Evolutionary conservation across 2,888 invertebrate genomes (phyloP), one percentile per base, ranked within the genome.

Genomic region (Microplitis manilae): DNA sequence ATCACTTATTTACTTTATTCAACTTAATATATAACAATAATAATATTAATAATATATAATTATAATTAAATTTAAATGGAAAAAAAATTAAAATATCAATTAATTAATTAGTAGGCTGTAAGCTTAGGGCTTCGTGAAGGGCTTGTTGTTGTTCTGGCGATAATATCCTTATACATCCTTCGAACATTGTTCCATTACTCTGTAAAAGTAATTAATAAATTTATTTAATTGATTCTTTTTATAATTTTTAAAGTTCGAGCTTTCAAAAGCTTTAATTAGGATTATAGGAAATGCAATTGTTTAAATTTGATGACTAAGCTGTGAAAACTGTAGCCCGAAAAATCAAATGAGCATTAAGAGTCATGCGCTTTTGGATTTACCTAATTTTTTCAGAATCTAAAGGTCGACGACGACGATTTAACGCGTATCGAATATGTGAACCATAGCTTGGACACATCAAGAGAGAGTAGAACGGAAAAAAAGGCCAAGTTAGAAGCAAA

Each of bases 81-180:
- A 50, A 50, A 62, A 62, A 17, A 62, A 62, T 8, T n/a, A 17
- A 30, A 30, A 30, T 30, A 30, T 30, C 4, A 30, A 30, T 30
- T 30, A 30, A 13, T 78, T 81, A 79, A 79, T 72, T 70, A 13
- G 81, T 75, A 62, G 82, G 76, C 79, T 86, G 85, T 81, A 91
- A 90, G 81, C 91, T 92, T 79, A 95, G 91, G 81, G 95, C 95
- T 84, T 94, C 91, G 89, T 96, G 94, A 83, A 98, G 92, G 65
- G 96, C 96, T 85, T 95, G 94, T 90, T 96, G 95, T 90, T 97
- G 95, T 85, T 96, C 96, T 76, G 94, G 92, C 83, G 94, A 93
- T 83, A 98, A 92, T 83, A 93, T 93, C 87, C 93, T 92, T 84
- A 96, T 91, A 87, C 96, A 96, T n/a, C 94, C 94, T 88, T 95